Conservation (phyloP, 92 coral and sea anemone genomes). For the Chrysogorgia sp. region DNA sequence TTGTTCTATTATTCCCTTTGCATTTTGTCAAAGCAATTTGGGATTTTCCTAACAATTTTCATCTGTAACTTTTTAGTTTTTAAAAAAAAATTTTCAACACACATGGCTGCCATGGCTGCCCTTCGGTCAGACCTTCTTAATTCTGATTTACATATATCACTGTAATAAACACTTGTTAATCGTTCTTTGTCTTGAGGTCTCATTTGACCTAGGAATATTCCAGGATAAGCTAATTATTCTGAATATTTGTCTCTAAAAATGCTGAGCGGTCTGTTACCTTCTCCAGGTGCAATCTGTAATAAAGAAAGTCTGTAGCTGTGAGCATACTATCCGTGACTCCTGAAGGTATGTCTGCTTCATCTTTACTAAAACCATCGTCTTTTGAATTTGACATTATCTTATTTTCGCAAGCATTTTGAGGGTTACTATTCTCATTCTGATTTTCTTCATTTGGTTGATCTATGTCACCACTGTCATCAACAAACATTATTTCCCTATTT, state of each 20-base stretch:
- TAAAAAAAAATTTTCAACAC: conserved; percentile 16
- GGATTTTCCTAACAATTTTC: conserved; percentile 15
- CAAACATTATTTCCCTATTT: conserved; percentile 53
- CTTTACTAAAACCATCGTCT: conserved; percentile 50
- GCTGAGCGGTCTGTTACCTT: conserved; percentile 30
- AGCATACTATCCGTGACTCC: no score
- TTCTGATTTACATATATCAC: no score
- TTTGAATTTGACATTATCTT: not conserved
- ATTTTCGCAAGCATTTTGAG: no score
- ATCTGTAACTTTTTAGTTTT: conserved; percentile 42
- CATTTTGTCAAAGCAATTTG: conserved; percentile 23
- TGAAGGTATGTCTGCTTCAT: conserved; percentile 54
- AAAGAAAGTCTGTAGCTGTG: conserved; percentile 49
- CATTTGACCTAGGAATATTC: not conserved
- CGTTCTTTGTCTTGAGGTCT: no score
- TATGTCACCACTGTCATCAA: not conserved
- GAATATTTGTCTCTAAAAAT: not conserved
- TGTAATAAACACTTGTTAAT: no score
- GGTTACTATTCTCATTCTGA: not conserved
- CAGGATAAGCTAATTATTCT: conserved; percentile 9
- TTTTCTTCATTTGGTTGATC: not conserved
- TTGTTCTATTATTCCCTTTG: conserved; percentile 19
- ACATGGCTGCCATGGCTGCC: conserved; percentile 22
- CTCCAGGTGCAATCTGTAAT: conserved; percentile 35
- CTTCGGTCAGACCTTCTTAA: no score